Conservation (phyloP, 2,888 invertebrate genomes). For the Eugnorisma glareosa region DNA sequence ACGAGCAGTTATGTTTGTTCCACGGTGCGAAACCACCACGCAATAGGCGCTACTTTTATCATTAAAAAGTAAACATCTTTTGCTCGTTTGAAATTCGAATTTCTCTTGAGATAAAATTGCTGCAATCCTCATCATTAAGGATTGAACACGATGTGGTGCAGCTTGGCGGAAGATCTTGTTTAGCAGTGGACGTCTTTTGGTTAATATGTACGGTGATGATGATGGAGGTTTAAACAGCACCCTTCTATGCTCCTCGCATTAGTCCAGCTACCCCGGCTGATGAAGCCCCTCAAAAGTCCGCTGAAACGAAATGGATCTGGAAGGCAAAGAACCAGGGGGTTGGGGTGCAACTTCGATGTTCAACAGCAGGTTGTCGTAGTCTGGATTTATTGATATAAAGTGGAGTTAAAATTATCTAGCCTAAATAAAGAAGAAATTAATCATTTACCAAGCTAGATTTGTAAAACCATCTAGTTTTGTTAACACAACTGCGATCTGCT, state of each 20-base stretch:
- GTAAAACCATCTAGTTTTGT: neutral
- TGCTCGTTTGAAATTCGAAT: neutral
- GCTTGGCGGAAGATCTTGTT: neutral
- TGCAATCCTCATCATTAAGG: neutral
- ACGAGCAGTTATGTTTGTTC: conserved; percentile 43
- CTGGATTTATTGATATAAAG: neutral
- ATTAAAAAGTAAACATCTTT: conserved; percentile 16
- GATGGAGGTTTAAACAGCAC: neutral
- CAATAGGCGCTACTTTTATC: conserved; percentile 40
- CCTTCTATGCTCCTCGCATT: neutral
- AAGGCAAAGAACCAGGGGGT: neutral
- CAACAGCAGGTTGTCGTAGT: too few species aligned
- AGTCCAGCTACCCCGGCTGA: neutral
- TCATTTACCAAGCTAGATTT: neutral
- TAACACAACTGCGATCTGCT: conserved; percentile 1
- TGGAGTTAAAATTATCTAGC: neutral
- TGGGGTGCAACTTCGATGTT: neutral
- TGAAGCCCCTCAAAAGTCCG: neutral
- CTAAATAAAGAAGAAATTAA: neutral
- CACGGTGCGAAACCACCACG: conserved; percentile 19
- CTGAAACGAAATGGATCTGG: too few species aligned
- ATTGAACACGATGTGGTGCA: neutral
- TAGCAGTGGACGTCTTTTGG: neutral
- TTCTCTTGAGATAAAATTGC: neutral
- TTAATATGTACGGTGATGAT: neutral